A percentile compares a stretch with the other conserved stretches of the same genome.
Conservation (phyloP, 23 tunicate genomes). For the Corella eumyota region DNA sequence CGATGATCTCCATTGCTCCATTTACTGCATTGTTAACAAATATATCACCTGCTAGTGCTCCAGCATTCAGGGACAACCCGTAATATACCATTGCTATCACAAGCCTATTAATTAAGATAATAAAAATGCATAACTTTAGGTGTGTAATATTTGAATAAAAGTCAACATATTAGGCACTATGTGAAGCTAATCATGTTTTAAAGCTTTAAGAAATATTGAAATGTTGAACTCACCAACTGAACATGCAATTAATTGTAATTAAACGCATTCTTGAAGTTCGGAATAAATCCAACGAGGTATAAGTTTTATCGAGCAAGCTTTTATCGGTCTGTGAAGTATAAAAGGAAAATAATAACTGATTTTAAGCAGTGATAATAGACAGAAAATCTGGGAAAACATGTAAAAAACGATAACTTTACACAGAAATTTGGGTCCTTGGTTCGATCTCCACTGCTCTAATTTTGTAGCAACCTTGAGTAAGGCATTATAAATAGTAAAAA, state of each 20-base stretch:
- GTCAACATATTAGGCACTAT: too few species aligned
- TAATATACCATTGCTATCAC: conserved; percentile 77
- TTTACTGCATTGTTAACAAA: conserved; percentile 74
- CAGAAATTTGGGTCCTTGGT: too few species aligned
- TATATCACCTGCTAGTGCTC: conserved; percentile 62
- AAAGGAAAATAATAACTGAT: too few species aligned
- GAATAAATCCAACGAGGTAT: conserved; percentile 56
- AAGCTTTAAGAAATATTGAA: neutral
- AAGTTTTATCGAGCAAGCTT: conserved; percentile 10
- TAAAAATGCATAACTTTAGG: neutral
- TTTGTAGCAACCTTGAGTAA: too few species aligned
- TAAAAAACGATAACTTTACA: too few species aligned
- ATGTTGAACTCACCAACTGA: conserved; percentile 46
- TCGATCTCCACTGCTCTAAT: too few species aligned
- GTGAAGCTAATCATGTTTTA: neutral
- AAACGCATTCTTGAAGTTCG: conserved; percentile 43
- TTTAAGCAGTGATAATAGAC: too few species aligned
- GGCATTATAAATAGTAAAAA: too few species aligned
- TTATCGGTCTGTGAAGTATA: conserved; percentile 21
- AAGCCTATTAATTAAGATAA: conserved; percentile 36
- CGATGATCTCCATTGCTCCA: conserved; percentile 64
- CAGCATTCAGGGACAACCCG: conserved; percentile 85
- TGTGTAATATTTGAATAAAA: too few species aligned
- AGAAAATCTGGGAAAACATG: too few species aligned
- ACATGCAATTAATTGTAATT: conserved; percentile 70